Percentiles rank a stretch among this genome's conserved stretches.
Conservation (phyloP, 2,888 invertebrate species). For the Lasioglossum morio region DNA sequence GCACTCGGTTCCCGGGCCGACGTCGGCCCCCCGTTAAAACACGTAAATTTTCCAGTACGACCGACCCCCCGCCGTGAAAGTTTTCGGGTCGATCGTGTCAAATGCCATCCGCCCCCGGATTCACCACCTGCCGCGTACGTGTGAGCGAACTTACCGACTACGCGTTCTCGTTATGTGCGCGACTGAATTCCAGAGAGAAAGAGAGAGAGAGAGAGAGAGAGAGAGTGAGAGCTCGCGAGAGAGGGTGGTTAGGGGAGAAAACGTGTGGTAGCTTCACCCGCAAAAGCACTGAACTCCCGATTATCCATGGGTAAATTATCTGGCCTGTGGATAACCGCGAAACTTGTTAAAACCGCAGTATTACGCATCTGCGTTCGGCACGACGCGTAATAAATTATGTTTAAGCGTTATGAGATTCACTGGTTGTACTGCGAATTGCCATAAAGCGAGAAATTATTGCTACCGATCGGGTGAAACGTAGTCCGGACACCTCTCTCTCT, state of each 20-base stretch:
- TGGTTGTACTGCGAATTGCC: conserved; percentile 18
- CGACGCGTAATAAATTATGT: conserved; percentile 54
- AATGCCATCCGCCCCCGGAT: conserved; percentile 12
- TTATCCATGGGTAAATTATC: conserved; percentile 64
- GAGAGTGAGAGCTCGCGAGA: not conserved
- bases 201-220: not conserved
- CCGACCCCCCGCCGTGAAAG: not conserved
- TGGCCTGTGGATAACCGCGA: conserved; percentile 58
- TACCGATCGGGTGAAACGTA: conserved; percentile 13
- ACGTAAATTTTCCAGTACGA: conserved; percentile 33
- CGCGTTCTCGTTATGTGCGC: conserved; percentile 22
- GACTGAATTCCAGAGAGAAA: not conserved
- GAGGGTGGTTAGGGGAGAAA: not conserved
- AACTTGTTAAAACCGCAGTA: conserved; percentile 59
- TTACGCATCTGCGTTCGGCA: conserved; percentile 52
- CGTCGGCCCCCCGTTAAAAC: conserved; percentile 3
- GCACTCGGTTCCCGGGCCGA: conserved; percentile 54
- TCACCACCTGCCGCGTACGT: conserved; percentile 26
- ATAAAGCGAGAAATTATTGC: conserved; percentile 42
- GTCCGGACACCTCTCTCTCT: not conserved
- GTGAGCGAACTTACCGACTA: conserved; percentile 23
- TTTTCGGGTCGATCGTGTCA: conserved; percentile 30
- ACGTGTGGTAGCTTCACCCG: conserved; percentile 30
- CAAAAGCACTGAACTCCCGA: conserved; percentile 58
- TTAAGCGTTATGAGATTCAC: conserved; percentile 47